A percentile compares a stretch with the other conserved stretches of the same genome.
Evolutionary conservation across 2,888 invertebrate species (phyloP).

Genomic region (Hypomecis punctinalis): DNA sequence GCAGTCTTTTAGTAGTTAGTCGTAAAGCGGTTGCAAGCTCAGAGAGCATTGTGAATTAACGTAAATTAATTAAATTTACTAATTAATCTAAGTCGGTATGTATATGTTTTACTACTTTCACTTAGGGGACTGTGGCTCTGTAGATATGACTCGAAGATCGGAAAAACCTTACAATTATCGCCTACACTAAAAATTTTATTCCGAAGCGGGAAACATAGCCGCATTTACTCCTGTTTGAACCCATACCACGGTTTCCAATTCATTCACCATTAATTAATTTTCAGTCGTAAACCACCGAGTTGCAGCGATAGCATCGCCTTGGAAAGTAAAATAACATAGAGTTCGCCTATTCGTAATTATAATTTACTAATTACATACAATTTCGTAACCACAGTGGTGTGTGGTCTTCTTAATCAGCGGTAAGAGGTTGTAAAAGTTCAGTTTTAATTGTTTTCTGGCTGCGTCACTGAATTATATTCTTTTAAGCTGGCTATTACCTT

Average conservation of each 20-base stretch:
- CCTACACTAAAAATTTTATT: no score
- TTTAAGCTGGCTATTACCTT: constrained; percentile 35
- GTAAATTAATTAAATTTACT: no score
- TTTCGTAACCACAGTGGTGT: constrained; percentile 47
- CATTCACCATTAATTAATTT: constrained; percentile 68
- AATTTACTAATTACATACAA: constrained; percentile 55
- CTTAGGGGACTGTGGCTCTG: no score
- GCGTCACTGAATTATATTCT: constrained; percentile 33
- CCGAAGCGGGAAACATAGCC: no score
- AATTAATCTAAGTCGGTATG: no score
- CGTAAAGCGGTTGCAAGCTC: no score
- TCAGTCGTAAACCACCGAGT: constrained; percentile 53
- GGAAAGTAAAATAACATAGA: constrained; percentile 34
- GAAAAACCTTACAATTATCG: no score
- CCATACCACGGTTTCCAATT: constrained; percentile 59
- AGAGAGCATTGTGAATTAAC: no score
- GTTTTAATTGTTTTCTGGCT: constrained; percentile 43
- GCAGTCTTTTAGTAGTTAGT: no score
- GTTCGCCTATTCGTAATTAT: constrained; percentile 40
- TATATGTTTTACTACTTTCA: no score
- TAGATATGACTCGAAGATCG: no score
- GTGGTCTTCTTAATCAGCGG: constrained; percentile 46
- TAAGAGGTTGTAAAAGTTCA: constrained; percentile 38
- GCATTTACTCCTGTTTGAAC: constrained; percentile 68
- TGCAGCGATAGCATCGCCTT: constrained; percentile 48